Evolutionary conservation across 2,888 invertebrate species (phyloP).

Genomic region (Formica aserva): DNA sequence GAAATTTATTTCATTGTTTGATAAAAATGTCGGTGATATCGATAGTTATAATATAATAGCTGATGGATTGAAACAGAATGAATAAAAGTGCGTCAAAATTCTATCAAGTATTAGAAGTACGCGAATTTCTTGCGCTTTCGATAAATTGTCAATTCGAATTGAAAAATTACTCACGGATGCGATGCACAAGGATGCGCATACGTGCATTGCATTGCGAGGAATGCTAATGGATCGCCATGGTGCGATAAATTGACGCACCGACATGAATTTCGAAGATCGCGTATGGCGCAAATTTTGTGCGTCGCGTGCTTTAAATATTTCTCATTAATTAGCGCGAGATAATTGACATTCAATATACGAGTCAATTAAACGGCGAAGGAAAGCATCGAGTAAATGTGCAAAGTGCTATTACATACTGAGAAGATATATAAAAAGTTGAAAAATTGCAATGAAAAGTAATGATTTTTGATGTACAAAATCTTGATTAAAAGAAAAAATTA

Average conservation of each 20-base stretch:
- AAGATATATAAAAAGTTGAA: not conserved
- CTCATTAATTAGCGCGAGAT: conserved; percentile 37
- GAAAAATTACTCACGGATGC: conserved; percentile 27
- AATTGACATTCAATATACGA: not conserved
- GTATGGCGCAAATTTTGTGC: not conserved
- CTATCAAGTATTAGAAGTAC: not conserved
- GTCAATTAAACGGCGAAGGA: not conserved
- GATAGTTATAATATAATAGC: not conserved
- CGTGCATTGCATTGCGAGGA: conserved; percentile 26
- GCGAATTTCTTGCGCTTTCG: conserved; percentile 49
- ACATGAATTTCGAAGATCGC: conserved; percentile 19
- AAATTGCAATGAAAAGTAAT: not conserved
- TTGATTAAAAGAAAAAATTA: not conserved
- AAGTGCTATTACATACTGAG: not conserved
- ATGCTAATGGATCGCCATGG: not conserved
- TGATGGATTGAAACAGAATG: not conserved
- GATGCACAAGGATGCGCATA: conserved; percentile 19
- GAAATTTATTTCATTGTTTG: not conserved
- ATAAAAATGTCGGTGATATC: not conserved
- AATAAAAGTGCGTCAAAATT: not conserved
- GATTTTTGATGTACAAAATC: not conserved
- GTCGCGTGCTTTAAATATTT: conserved; percentile 5
- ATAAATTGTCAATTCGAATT: conserved; percentile 27
- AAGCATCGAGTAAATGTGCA: not conserved
- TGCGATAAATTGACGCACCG: conserved; percentile 8